Conservation (phyloP, 2,797 vertebrate genomes). For the Dryobates pubescens region DNA sequence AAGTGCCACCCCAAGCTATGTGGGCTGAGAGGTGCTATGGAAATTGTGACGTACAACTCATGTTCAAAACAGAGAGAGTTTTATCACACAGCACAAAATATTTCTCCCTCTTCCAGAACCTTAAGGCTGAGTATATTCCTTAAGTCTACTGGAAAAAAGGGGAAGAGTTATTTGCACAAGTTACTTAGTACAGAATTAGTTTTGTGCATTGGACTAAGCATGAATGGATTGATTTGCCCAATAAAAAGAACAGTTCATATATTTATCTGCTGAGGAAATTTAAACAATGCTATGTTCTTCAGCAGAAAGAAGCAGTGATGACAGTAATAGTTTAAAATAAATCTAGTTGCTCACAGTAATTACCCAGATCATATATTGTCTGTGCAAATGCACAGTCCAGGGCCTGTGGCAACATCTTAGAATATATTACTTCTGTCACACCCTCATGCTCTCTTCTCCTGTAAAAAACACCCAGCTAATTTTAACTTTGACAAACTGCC, state of each 20-base stretch:
- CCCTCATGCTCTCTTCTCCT: neutral
- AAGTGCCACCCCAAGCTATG: accelerated
- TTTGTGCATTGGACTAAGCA: neutral
- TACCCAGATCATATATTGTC: neutral
- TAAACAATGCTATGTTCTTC: neutral
- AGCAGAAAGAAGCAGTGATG: neutral
- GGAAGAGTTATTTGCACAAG: neutral
- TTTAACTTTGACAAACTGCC: neutral
- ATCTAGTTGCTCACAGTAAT: neutral
- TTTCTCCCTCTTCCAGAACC: neutral
- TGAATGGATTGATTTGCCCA: neutral
- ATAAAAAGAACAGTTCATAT: neutral
- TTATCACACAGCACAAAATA: neutral
- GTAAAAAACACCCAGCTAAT: neutral
- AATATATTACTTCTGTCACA: neutral
- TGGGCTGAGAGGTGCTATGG: neutral
- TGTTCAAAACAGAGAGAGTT: neutral
- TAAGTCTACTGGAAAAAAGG: neutral
- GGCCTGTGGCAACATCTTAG: neutral
- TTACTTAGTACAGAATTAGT: neutral
- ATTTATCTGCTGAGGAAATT: neutral
- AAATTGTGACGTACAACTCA: neutral
- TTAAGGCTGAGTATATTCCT: neutral
- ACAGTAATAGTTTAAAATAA: neutral
- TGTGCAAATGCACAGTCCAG: neutral